These are phyloP conservation scores for Sepioteuthis lessoniana DNA, from an alignment of 2,888 invertebrate genomes.

Conservation along the genomic window DNA sequence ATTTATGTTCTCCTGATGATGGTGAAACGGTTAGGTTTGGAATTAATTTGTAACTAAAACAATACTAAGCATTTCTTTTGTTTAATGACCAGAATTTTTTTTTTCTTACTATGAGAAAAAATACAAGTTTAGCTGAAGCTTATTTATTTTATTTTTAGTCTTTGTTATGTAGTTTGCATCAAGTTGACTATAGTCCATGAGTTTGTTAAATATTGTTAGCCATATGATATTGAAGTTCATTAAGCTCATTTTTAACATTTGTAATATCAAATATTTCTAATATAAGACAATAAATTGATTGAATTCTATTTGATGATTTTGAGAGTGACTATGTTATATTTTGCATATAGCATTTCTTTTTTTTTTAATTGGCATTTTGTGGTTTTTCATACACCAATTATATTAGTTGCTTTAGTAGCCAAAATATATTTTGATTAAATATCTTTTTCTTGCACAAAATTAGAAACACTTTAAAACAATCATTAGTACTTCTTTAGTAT, in stretches of 20 bases:
- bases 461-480: no score
- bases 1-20: no score
- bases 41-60: no score
- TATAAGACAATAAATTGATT: background rate
- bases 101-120: no score
- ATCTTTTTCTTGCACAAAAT: no score
- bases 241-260: background rate
- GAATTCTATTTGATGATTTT: background rate
- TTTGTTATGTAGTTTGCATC: background rate
- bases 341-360: background rate
- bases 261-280: background rate
- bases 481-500: no score
- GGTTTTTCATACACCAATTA: background rate
- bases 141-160: no score
- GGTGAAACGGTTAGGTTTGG: no score
- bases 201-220: background rate
- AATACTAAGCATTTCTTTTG: no score
- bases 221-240: background rate
- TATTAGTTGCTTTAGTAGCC: background rate
- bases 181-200: background rate
- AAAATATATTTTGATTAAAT: no score
- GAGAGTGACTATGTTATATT: background rate
- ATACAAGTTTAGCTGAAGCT: no score
- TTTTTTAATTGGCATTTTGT: background rate
- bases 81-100: no score